Evolutionary conservation across 2,113 vertebrate genomes (phyloP).

Genomic region (Microtus ochrogaster): DNA sequence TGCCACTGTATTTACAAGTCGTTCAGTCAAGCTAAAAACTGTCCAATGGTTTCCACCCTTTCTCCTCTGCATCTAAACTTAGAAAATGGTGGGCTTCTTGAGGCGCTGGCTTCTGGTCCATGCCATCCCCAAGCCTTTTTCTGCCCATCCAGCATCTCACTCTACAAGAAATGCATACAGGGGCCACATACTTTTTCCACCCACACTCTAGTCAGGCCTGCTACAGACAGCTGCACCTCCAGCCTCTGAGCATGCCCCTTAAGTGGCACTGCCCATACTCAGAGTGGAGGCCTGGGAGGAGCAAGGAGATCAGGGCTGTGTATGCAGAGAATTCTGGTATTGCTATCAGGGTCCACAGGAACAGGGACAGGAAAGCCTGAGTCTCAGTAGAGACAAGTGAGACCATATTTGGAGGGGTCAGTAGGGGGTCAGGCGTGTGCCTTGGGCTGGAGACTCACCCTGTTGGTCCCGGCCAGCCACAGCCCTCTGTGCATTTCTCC

Average conservation of each 20-base stretch:
- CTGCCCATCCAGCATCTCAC: neutral
- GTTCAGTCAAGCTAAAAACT: neutral
- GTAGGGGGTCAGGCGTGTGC: neutral
- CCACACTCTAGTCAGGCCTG: neutral
- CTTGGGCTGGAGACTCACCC: neutral
- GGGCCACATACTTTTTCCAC: neutral
- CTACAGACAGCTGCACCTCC: neutral
- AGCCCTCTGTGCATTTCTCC: neutral
- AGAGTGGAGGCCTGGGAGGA: neutral
- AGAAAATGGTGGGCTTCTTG: neutral
- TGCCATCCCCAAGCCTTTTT: neutral
- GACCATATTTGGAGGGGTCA: neutral
- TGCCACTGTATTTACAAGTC: neutral
- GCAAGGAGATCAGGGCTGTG: neutral
- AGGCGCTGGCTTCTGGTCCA: neutral
- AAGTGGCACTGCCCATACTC: fast-evolving
- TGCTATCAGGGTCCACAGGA: neutral
- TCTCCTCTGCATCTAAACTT: neutral
- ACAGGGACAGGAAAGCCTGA: neutral
- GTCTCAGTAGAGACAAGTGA: neutral
- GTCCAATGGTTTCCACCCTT: neutral
- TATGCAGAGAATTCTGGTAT: neutral
- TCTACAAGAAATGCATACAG: neutral
- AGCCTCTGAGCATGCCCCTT: too few species aligned
- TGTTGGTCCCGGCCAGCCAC: fast-evolving